phyloP scores from a whole-genome alignment of 2,888 invertebrate genomes.

The Microplitis manilae region DNA sequence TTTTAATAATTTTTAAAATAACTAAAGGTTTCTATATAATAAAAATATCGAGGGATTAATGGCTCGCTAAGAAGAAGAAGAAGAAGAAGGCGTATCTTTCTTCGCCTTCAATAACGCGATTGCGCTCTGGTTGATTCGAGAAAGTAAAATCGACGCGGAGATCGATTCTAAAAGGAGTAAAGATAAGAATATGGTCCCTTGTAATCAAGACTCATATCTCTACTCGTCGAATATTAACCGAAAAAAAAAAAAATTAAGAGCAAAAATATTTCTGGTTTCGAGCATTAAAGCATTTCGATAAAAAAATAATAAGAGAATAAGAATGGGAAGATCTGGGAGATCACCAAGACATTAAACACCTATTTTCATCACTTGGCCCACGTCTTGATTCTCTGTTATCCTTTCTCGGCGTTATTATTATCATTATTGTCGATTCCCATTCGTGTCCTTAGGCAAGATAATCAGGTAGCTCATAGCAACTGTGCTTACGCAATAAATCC shows the following conservation, averaged over 20 bases:
- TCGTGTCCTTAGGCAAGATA: constrained; percentile 31
- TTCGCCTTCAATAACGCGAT: constrained; percentile 33
- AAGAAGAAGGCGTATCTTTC: constrained; percentile 29
- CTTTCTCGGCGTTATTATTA: constrained; percentile 11
- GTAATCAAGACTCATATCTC: constrained; percentile 28
- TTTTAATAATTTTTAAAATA: too few species aligned
- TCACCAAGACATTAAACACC: background rate
- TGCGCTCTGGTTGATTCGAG: constrained; percentile 32
- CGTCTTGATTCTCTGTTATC: constrained; percentile 40
- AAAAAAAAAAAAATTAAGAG: constrained; percentile 24
- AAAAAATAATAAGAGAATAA: background rate
- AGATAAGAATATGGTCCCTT: constrained; percentile 17
- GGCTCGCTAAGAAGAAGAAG: constrained; percentile 7
- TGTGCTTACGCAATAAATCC: constrained; percentile 39
- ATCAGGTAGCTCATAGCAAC: constrained; percentile 35
- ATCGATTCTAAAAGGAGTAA: constrained; percentile 10
- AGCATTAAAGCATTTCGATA: background rate
- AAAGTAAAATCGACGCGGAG: constrained; percentile 32
- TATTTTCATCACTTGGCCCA: constrained; percentile 40
- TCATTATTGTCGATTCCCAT: background rate
- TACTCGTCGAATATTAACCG: constrained; percentile 16
- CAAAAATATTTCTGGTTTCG: constrained; percentile 11
- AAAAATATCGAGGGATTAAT: too few species aligned
- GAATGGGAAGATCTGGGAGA: background rate
- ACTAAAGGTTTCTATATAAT: too few species aligned